Base-by-base conservation (phyloP, 2,888 invertebrate genomes). In the Drosophila putrida region DNA sequence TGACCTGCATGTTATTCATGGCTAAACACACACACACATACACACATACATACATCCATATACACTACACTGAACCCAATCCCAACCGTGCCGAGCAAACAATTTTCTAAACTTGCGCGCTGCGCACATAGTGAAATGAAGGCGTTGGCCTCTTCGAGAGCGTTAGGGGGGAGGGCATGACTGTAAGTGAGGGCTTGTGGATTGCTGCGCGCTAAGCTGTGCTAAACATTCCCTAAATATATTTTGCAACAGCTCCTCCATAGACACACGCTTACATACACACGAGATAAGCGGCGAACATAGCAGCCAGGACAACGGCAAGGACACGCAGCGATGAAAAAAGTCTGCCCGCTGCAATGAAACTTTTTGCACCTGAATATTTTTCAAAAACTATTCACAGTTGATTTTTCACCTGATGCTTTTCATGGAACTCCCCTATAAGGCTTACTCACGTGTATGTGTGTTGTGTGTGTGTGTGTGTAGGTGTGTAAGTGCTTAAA, bases 381-480 rank as follows among this genome's bases (percentile, higher is more conserved):
- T 87, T 85, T 89, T 77, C 58, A 67, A 71, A 85, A 89, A 82
- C 86, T 86, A 89, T 89, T 86, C 88, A 89, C 86, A 89, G 86
- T 89, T 89, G 86, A 86, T 86, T 89, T 89, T 86, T 86, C 86
- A 86, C 89, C 86, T 86, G 86, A 89, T 86, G 86, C 89, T 89
- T 75, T 88, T 78, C 87, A 77, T 57, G 44, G 35, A 58, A 36
- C 58, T 44, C 27, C 13, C 31, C 46, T 39, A 53, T 62, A 55
- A 33, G n/a, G 6, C 8, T 9, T 49, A 9, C 20, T 9, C 49
- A 51, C 36, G 35, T 35, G 20, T 65, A 49, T 57, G 38, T 46
- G 63, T 71, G 46, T 82, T 53, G 64, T 65, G 75, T 38, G 9
- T 9, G 39, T 43, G 68, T 80, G 54, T 28, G 28, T 28, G 5